Conservation (phyloP, 1,140 invertebrate species). For the Papilio xuthus region DNA sequence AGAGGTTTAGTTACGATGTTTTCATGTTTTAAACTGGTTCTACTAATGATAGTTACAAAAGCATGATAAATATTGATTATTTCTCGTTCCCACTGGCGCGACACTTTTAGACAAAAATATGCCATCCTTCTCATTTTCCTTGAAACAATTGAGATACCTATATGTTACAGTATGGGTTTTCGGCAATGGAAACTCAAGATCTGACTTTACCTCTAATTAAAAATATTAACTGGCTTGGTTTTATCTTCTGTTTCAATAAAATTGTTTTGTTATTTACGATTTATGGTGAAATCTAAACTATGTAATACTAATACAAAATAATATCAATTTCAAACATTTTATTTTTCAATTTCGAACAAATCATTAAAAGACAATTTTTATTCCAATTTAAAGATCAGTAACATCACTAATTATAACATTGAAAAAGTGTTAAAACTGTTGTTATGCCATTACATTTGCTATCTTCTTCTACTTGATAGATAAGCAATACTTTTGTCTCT, state of each 20-base stretch:
- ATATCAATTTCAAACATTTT: not conserved
- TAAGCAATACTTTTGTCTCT: slow-evolving; percentile 68
- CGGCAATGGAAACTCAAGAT: not conserved
- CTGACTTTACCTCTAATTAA: not conserved
- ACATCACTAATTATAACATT: slow-evolving; percentile 51
- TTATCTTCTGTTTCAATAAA: not conserved
- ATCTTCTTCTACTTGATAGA: slow-evolving; percentile 62
- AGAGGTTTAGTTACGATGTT: not conserved
- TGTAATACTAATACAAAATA: not conserved
- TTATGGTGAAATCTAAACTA: not conserved
- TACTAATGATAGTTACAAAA: not conserved
- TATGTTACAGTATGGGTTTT: not conserved
- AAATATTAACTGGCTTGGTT: not conserved
- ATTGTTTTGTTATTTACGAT: not conserved
- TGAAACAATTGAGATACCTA: not conserved
- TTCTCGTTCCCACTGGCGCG: not conserved
- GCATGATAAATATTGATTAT: not conserved
- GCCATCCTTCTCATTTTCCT: not conserved
- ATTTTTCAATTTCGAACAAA: not conserved
- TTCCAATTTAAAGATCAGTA: slow-evolving; percentile 59
- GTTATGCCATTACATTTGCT: slow-evolving; percentile 54
- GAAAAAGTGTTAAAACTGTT: slow-evolving; percentile 45
- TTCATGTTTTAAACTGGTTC: not conserved
- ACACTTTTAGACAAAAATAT: not conserved
- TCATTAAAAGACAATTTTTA: slow-evolving; percentile 46